Base-by-base conservation (phyloP, 2,797 vertebrate species). In the Halcyon chelicuti region DNA sequence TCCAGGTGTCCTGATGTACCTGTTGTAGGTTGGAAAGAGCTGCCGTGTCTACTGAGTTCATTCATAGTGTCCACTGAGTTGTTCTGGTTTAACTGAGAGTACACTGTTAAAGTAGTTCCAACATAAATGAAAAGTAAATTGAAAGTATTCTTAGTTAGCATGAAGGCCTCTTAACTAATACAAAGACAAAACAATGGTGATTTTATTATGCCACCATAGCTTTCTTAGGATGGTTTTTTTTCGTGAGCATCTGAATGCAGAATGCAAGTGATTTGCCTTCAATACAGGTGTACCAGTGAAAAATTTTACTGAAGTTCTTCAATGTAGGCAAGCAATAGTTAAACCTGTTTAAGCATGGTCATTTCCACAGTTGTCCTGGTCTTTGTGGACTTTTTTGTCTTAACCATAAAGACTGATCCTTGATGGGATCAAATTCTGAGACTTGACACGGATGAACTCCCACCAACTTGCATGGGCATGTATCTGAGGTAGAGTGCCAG, bases 261-360 rank as follows among this genome's bases (percentile, higher is more conserved):
- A 80, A 87, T 46, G 23, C 39, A 73, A 58, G 35, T n/a, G 20
- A 35, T 70, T 66, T 75, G 26, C 20, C 19, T 10, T 68, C 40
- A 68, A 9, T 47, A 55, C 0, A 0, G 3, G 12, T 3, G 2
- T 23, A 62, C 37, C 19, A 52, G 33, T 67, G 44, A 58, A 75
- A 86, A 66, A 47, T 26, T 19, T 6, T 55, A 20, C 46, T 33
- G 35, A 60, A 80, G 23, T 47, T 82, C 35, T 63, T 19, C 44
- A 58, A 19, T 40, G 11, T n/a, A 49, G 28, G 39, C 28, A 72
- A 75, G 35, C 21, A 81, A 29, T 23, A 73, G 60, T 74, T 75
- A 75, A 74, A 65, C 21, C 11, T 66, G 8, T 55, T 91, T 65
- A 57, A 89, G 33, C 14, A 47, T 33, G 13, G 9, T 57, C 2